Evolutionary conservation across 2,113 vertebrate species (phyloP).

Genomic region (Notechis scutatus): DNA sequence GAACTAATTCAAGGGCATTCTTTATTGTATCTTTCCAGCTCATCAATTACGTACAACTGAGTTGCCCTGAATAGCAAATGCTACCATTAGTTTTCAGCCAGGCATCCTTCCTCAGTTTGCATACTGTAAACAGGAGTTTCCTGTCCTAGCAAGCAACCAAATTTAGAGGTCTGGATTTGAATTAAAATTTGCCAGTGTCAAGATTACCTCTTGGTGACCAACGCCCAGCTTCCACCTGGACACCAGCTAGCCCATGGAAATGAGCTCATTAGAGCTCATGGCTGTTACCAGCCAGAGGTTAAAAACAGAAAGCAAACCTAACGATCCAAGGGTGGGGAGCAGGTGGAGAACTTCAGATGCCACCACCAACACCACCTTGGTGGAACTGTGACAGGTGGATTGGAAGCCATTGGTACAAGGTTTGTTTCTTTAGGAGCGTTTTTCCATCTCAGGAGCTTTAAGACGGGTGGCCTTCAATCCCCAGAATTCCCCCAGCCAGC

Average conservation of each 20-base stretch:
- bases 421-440: background rate
- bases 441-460: background rate
- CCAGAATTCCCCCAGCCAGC: background rate
- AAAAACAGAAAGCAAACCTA: conserved; percentile 19
- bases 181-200: conserved; percentile 77
- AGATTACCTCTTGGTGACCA: conserved; percentile 68
- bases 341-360: conserved; percentile 6
- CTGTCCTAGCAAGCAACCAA: conserved; percentile 72
- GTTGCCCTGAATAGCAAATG: conserved; percentile 3
- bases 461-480: background rate
- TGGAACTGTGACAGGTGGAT: background rate
- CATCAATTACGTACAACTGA: background rate
- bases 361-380: background rate
- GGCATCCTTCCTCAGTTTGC: conserved; percentile 64
- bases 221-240: conserved; percentile 66
- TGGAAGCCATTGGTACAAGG: background rate
- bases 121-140: conserved; percentile 75
- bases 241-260: conserved; percentile 65
- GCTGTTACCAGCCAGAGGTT: conserved; percentile 15
- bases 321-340: background rate
- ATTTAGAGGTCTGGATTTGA: conserved; percentile 81
- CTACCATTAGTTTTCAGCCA: conserved; percentile 27
- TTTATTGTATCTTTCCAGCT: background rate
- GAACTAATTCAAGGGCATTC: background rate
- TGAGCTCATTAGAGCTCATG: conserved; percentile 59